Percentiles rank a stretch among this genome's conserved stretches.
Conservation (phyloP, 2,113 vertebrate genomes). For the Electrona antarctica region DNA sequence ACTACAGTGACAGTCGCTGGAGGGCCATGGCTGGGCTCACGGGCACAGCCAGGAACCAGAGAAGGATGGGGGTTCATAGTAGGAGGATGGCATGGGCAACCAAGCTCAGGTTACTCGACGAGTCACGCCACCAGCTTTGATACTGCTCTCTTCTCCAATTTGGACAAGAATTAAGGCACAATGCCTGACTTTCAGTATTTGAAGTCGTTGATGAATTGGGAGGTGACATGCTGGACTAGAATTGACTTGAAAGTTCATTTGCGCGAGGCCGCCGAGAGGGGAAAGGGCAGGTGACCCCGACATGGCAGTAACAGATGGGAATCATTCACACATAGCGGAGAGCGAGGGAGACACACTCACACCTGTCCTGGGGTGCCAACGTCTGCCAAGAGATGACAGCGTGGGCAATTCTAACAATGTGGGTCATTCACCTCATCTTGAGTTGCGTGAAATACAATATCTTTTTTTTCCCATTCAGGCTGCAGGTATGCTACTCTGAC, state of each 20-base stretch:
- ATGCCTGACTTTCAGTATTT: slow-evolving; percentile 6
- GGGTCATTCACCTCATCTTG: slow-evolving; percentile 49
- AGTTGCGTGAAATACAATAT: slow-evolving; percentile 22
- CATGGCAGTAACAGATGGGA: slow-evolving; percentile 59
- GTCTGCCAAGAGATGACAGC: slow-evolving; percentile 60
- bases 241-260: slow-evolving; percentile 6
- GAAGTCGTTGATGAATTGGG: not conserved
- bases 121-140: slow-evolving; percentile 19
- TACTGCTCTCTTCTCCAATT: slow-evolving; percentile 7
- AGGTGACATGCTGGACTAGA: slow-evolving; percentile 1
- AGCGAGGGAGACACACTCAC: slow-evolving; percentile 30
- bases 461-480: slow-evolving; percentile 1
- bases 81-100: not conserved
- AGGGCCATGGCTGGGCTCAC: slow-evolving; percentile 30
- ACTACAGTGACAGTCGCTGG: not conserved
- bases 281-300: slow-evolving; percentile 49
- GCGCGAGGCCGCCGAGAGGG: not conserved
- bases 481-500: not conserved
- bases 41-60: slow-evolving; percentile 4
- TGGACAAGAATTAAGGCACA: not conserved
- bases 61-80: not conserved
- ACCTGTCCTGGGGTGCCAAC: slow-evolving; percentile 65
- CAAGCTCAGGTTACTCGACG: slow-evolving; percentile 36
- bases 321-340: slow-evolving; percentile 33
- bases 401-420: slow-evolving; percentile 23